Evolutionary conservation across 2,888 invertebrate species (phyloP).

Genomic region (Parapristionchus giblindavisi): DNA sequence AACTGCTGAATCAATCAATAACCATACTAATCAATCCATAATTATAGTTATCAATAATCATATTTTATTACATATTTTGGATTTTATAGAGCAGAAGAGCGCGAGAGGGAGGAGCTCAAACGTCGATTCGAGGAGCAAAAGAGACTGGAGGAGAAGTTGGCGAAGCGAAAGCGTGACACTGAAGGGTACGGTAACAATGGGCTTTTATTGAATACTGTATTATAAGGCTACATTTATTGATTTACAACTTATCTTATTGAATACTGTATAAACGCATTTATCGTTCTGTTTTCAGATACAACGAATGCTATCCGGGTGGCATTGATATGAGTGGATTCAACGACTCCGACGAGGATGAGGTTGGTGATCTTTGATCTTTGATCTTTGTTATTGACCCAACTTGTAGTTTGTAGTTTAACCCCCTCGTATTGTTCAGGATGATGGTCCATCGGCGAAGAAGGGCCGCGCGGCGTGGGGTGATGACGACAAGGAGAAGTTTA

Average conservation of each 20-base stretch:
- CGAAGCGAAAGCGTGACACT: constrained; percentile 54
- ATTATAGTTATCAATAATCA: too few species aligned
- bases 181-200: constrained; percentile 40
- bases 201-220: too few species aligned
- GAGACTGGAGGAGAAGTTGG: constrained; percentile 51
- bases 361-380: constrained; percentile 70
- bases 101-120: constrained; percentile 31
- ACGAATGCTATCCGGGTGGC: constrained; percentile 59
- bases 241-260: neutral
- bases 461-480: constrained; percentile 29
- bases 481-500: constrained; percentile 36
- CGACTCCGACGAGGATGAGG: constrained; percentile 78
- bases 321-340: constrained; percentile 51
- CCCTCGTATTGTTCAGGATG: neutral
- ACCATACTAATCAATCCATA: too few species aligned
- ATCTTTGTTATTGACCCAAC: constrained; percentile 21
- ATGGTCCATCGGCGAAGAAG: constrained; percentile 34
- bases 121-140: constrained; percentile 40
- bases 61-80: neutral
- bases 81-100: constrained; percentile 30
- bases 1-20: too few species aligned
- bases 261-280: neutral
- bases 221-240: too few species aligned
- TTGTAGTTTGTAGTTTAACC: neutral
- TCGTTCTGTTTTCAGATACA: constrained; percentile 50